Percentiles rank a stretch among this genome's conserved stretches.
These are phyloP conservation scores for Myathropa florea DNA, from an alignment of 2,888 invertebrate species.

Conservation along the genomic window DNA sequence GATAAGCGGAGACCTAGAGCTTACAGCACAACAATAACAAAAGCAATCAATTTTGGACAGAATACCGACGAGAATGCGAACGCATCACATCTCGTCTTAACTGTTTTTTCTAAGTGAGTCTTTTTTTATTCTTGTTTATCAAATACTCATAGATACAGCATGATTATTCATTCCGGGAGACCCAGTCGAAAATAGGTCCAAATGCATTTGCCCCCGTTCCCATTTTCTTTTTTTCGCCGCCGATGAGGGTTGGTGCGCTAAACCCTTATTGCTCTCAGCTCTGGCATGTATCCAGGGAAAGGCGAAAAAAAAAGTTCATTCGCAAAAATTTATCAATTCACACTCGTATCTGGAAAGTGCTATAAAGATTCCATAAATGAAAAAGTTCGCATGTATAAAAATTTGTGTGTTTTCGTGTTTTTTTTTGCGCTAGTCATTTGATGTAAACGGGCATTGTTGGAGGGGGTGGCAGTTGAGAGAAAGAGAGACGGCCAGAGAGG, in stretches of 20 bases:
- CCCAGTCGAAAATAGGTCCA: slow-evolving; percentile 29
- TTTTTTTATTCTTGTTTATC: not conserved
- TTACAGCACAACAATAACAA: slow-evolving; percentile 58
- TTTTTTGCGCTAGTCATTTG: slow-evolving; percentile 5
- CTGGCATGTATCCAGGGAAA: slow-evolving; percentile 53
- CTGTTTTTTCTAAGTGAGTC: slow-evolving; percentile 46
- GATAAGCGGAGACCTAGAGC: slow-evolving; percentile 39
- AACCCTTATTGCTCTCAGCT: slow-evolving; percentile 28
- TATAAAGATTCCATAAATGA: slow-evolving; percentile 8
- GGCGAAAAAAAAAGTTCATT: not conserved
- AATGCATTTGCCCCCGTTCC: slow-evolving; percentile 30
- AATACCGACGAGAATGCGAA: slow-evolving; percentile 19
- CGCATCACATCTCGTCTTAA: slow-evolving; percentile 5
- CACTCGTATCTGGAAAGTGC: not conserved
- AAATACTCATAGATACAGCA: not conserved
- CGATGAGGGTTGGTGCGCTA: not conserved
- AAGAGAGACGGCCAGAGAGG: slow-evolving; percentile 3
- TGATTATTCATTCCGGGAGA: not conserved
- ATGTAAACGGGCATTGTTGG: slow-evolving; percentile 43
- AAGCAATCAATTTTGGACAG: slow-evolving; percentile 1
- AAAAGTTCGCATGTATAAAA: slow-evolving; percentile 37
- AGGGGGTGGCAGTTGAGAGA: not conserved
- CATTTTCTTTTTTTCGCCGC: not conserved
- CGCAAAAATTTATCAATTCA: not conserved
- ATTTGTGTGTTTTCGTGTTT: slow-evolving; percentile 32